phyloP scores from a whole-genome alignment of 1,140 invertebrate genomes.

The Anastrepha obliqua region DNA sequence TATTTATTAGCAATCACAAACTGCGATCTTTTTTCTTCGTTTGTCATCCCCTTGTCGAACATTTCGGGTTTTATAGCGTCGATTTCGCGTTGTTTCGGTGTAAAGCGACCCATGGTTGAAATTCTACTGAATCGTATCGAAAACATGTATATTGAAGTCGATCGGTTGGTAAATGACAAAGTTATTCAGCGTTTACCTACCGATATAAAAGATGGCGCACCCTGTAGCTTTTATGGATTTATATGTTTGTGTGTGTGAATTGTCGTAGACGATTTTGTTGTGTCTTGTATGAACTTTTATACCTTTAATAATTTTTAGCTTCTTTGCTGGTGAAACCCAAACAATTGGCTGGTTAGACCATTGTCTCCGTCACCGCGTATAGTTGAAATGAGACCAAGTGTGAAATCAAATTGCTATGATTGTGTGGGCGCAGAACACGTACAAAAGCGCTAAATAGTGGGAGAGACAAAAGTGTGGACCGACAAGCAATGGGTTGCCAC shows the following conservation, averaged over 20 bases:
- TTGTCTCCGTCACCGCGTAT: conserved; percentile 45
- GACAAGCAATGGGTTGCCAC: background rate
- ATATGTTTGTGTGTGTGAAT: background rate
- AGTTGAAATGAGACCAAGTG: conserved; percentile 25
- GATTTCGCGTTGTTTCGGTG: no score
- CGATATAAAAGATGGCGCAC: no score
- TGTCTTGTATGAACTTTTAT: conserved; percentile 25
- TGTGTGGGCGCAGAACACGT: conserved; percentile 4
- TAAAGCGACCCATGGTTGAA: no score
- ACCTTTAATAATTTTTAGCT: conserved; percentile 43
- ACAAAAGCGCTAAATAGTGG: conserved; percentile 28
- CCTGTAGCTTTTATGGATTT: no score
- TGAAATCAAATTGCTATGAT: conserved; percentile 42
- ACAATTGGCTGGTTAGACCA: conserved; percentile 23
- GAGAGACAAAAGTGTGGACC: conserved; percentile 15
- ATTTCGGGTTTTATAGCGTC: no score
- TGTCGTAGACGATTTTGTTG: background rate
- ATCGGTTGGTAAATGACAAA: no score
- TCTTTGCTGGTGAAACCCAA: conserved; percentile 24
- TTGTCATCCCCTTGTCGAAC: no score
- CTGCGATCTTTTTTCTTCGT: background rate
- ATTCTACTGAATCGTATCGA: no score
- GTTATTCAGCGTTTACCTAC: no score
- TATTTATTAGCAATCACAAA: no score
- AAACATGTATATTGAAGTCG: no score